These are phyloP conservation scores for Olivierus martensii DNA, from an alignment of 1,140 invertebrate genomes.

Conservation along the genomic window DNA sequence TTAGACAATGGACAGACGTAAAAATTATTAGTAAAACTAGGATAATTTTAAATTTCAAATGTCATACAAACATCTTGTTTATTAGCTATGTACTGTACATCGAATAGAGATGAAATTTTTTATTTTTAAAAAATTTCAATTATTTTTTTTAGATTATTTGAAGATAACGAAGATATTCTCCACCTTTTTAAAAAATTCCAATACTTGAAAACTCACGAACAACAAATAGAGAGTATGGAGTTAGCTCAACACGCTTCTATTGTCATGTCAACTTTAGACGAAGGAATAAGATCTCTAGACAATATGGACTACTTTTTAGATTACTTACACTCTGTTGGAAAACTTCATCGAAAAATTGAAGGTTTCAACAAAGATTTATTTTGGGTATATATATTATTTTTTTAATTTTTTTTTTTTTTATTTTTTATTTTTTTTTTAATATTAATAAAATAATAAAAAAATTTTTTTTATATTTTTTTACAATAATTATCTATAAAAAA, in stretches of 20 bases:
- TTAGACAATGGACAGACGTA: no score
- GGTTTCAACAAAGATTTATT: constrained; percentile 74
- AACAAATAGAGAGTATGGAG: constrained; percentile 62
- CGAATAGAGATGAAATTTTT: no score
- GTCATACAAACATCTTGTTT: no score
- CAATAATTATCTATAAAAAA: no score
- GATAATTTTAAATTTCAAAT: no score
- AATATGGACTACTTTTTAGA: constrained; percentile 68
- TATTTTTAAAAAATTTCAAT: not conserved
- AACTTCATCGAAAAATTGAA: constrained; percentile 63
- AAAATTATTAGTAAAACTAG: no score
- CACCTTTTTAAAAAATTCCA: constrained; percentile 66
- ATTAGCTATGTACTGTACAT: no score
- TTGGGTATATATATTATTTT: constrained; percentile 55
- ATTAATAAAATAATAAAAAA: no score
- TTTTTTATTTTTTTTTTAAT: no score
- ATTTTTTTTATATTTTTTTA: no score
- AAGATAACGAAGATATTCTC: constrained; percentile 65
- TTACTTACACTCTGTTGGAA: constrained; percentile 65
- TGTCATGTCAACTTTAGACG: constrained; percentile 67
- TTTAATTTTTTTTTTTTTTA: no score
- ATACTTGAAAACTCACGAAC: constrained; percentile 57
- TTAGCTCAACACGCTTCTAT: constrained; percentile 70
- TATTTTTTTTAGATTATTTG: constrained; percentile 55
- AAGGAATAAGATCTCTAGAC: constrained; percentile 70